phyloP scores from a whole-genome alignment of 2,113 vertebrate genomes.

The Globicephala melas region DNA sequence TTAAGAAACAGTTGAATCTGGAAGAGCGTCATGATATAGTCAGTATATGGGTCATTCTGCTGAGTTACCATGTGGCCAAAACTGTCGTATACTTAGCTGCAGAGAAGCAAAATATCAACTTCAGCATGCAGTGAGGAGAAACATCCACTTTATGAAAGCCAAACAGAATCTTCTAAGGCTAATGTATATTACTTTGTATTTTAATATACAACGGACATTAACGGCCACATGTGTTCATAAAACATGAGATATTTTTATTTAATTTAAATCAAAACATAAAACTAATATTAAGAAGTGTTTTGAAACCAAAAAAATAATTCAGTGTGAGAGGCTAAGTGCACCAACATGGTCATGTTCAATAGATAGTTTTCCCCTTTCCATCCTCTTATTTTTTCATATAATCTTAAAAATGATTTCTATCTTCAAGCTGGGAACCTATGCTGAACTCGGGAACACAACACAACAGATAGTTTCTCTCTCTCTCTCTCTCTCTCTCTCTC shows the following conservation, averaged over 20 bases:
- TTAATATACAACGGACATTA: not conserved
- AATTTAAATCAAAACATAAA: not conserved
- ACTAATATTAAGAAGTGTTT: not conserved
- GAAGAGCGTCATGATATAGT: not conserved
- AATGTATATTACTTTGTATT: not conserved
- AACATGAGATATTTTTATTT: not conserved
- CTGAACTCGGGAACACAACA: not conserved
- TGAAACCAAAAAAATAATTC: not conserved
- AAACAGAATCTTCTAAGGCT: not conserved
- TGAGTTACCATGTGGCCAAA: not conserved
- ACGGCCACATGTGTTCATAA: not conserved
- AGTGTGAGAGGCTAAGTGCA: not conserved
- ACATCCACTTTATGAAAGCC: not conserved
- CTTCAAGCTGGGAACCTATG: not conserved
- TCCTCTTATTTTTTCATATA: not conserved
- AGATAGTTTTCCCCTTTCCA: not conserved
- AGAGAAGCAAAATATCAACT: not conserved
- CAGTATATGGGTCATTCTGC: not conserved
- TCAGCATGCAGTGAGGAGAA: not conserved
- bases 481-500: not conserved
- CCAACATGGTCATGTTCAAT: not conserved
- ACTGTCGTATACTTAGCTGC: not conserved
- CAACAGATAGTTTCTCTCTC: not conserved
- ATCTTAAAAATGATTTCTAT: not conserved
- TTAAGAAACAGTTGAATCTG: not conserved